Evolutionary conservation across 92 coral and sea anemone genomes (phyloP).

Genomic region (Actinostola sp.): DNA sequence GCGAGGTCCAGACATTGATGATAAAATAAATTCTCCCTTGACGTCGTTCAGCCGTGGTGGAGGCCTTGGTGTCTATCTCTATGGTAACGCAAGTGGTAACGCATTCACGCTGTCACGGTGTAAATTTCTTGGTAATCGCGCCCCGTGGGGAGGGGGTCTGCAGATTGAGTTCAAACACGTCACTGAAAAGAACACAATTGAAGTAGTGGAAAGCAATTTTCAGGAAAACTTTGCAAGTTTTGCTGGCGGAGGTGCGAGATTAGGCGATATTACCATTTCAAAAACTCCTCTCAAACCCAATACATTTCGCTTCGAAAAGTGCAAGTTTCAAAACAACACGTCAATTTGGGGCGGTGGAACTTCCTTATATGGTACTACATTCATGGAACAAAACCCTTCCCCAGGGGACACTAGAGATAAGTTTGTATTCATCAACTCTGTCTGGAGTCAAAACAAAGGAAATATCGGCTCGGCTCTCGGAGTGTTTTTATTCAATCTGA

Average conservation of each 20-base stretch:
- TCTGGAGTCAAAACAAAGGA: slow-evolving; percentile 56
- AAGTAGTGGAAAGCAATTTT: slow-evolving; percentile 38
- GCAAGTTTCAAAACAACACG: slow-evolving; percentile 56
- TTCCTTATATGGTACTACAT: slow-evolving; percentile 63
- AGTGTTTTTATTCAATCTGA: slow-evolving; percentile 59
- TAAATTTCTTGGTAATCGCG: slow-evolving; percentile 55
- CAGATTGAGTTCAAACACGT: slow-evolving; percentile 54
- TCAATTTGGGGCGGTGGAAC: slow-evolving; percentile 76
- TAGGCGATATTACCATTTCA: slow-evolving; percentile 51
- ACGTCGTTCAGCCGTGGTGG: slow-evolving; percentile 85
- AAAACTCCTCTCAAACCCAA: slow-evolving; percentile 18
- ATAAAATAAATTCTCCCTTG: slow-evolving; percentile 36
- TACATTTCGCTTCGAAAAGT: slow-evolving; percentile 33
- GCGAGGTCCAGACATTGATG: slow-evolving; percentile 20
- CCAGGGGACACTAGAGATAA: not conserved
- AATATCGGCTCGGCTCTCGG: slow-evolving; percentile 77
- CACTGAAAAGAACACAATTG: slow-evolving; percentile 40
- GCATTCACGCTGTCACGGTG: slow-evolving; percentile 56
- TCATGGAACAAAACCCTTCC: slow-evolving; percentile 1
- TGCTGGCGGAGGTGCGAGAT: slow-evolving; percentile 82
- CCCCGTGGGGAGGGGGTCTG: slow-evolving; percentile 91
- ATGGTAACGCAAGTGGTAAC: slow-evolving; percentile 73
- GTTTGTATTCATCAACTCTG: slow-evolving; percentile 41
- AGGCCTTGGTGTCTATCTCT: slow-evolving; percentile 70
- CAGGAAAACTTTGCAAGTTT: slow-evolving; percentile 45